phyloP scores from a whole-genome alignment of 2,888 invertebrate genomes.

The Pristionchus entomophagus region DNA sequence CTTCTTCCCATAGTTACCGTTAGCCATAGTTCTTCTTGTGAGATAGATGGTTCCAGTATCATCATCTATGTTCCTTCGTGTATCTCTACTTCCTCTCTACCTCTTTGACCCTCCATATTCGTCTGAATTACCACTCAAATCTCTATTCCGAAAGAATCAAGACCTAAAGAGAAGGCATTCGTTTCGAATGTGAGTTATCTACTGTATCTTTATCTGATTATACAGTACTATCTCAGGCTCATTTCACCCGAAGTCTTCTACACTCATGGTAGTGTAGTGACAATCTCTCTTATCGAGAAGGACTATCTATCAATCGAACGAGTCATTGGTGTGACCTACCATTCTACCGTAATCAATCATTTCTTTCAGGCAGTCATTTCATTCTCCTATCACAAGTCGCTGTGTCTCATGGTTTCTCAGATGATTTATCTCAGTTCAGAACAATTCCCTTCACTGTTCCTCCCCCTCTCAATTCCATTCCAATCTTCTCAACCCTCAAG shows the following conservation, averaged over 20 bases:
- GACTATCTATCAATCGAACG: constrained; percentile 45
- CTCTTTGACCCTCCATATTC: constrained; percentile 31
- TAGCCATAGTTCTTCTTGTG: no score
- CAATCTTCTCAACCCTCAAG: constrained; percentile 4
- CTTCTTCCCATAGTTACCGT: no score
- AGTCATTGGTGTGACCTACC: constrained; percentile 9
- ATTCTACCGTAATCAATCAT: not conserved
- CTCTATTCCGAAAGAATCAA: not conserved
- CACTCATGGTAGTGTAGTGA: constrained; percentile 42
- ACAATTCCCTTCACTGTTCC: constrained; percentile 13
- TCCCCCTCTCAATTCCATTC: constrained; percentile 17
- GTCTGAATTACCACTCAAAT: constrained; percentile 34
- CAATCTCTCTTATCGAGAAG: constrained; percentile 31
- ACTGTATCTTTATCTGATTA: not conserved
- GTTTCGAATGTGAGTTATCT: constrained; percentile 17
- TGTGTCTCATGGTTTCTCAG: not conserved
- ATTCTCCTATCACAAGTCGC: constrained; percentile 31
- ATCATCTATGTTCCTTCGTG: constrained; percentile 43
- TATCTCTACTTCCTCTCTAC: constrained; percentile 34
- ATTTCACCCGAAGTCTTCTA: constrained; percentile 23
- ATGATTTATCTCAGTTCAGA: constrained; percentile 15
- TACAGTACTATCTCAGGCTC: not conserved
- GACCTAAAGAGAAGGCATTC: constrained; percentile 42
- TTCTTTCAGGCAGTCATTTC: not conserved
- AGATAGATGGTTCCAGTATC: no score